Percentiles rank a stretch among this genome's conserved stretches.
Conservation (phyloP, 2,888 invertebrate genomes). For the Parapristionchus giblindavisi region DNA sequence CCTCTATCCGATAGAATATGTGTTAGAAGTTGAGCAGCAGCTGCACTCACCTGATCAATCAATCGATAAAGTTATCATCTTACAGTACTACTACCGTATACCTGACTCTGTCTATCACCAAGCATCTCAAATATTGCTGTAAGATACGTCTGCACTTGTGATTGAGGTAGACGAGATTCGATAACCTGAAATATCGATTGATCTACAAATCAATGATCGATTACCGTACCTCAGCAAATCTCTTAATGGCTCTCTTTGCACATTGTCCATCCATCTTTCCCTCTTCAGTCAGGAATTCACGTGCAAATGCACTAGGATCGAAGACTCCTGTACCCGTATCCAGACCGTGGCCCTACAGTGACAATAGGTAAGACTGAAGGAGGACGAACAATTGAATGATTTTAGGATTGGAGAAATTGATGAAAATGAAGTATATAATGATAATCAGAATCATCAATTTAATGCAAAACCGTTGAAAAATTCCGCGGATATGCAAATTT, state of each 20-base stretch:
- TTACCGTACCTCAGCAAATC: constrained; percentile 44
- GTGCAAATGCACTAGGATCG: constrained; percentile 50
- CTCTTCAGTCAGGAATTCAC: constrained; percentile 57
- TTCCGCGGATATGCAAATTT: neutral
- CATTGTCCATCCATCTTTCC: constrained; percentile 64
- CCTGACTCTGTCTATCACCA: constrained; percentile 63
- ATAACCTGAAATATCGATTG: constrained; percentile 52
- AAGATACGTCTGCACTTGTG: constrained; percentile 69
- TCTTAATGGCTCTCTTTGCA: constrained; percentile 54
- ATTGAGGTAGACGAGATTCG: constrained; percentile 63
- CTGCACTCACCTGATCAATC: constrained; percentile 54
- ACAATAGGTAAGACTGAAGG: too few relatives aligned
- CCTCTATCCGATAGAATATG: constrained; percentile 61
- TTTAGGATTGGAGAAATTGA: neutral
- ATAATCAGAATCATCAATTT: too few relatives aligned
- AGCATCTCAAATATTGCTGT: constrained; percentile 69
- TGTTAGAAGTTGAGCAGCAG: constrained; percentile 67
- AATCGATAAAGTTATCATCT: neutral
- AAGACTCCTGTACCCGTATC: constrained; percentile 51
- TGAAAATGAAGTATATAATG: too few relatives aligned
- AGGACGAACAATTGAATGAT: neutral
- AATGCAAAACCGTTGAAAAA: neutral
- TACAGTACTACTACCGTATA: neutral
- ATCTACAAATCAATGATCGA: neutral
- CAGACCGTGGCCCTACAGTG: constrained; percentile 52